These are phyloP conservation scores for Odontocerum albicorne DNA, from an alignment of 2,888 invertebrate genomes.

Conservation along the genomic window DNA sequence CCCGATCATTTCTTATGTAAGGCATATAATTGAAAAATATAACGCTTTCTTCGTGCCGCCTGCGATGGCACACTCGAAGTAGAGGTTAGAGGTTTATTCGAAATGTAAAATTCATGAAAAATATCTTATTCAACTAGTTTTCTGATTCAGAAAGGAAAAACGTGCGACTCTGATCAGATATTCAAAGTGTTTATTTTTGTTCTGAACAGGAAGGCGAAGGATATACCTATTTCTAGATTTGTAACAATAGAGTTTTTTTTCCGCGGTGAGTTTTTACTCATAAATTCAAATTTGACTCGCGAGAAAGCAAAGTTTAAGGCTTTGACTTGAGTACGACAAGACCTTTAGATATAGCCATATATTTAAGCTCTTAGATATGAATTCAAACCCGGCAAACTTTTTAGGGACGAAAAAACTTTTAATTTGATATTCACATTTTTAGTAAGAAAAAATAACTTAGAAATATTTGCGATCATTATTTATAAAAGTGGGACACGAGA, in stretches of 20 bases:
- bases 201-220: neutral
- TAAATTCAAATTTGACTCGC: constrained; percentile 20
- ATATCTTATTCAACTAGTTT: neutral
- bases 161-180: constrained; percentile 1
- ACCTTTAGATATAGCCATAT: too few species aligned
- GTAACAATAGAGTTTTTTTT: too few species aligned
- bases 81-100: neutral
- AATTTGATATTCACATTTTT: constrained; percentile 8
- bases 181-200: constrained; percentile 10
- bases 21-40: too few species aligned
- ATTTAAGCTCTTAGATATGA: too few species aligned
- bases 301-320: constrained; percentile 5
- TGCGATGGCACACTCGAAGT: too few species aligned
- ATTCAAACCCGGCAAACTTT: too few species aligned
- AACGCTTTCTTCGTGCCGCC: too few species aligned
- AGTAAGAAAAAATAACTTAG: too few species aligned
- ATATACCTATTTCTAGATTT: neutral
- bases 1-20: too few species aligned
- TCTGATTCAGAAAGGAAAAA: neutral
- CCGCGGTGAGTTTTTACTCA: neutral
- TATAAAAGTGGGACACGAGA: too few species aligned
- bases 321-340: too few species aligned
- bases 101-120: constrained; percentile 9
- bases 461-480: too few species aligned
- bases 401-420: constrained; percentile 2